Evolutionary conservation across 1,140 invertebrate species (phyloP).

Genomic region (Macrobrachium nipponense): DNA sequence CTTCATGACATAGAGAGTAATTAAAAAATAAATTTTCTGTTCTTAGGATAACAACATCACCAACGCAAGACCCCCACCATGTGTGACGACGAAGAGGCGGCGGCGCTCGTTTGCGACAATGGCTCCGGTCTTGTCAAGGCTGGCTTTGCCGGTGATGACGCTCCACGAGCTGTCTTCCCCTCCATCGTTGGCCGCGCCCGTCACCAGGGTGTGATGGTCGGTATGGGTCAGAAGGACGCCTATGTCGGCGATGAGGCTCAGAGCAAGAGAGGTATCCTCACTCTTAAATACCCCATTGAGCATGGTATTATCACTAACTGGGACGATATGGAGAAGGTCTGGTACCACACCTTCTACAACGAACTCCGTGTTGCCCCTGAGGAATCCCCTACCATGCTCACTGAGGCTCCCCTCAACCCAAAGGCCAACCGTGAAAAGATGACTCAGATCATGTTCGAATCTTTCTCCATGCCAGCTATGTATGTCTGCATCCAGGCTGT

Average conservation of each 20-base stretch:
- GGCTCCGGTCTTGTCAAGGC: slow-evolving; percentile 78
- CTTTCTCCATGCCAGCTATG: slow-evolving; percentile 73
- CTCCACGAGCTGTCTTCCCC: slow-evolving; percentile 76
- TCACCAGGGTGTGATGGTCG: slow-evolving; percentile 84
- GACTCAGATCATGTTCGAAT: slow-evolving; percentile 77
- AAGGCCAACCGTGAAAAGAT: slow-evolving; percentile 85
- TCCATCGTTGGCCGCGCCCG: slow-evolving; percentile 76
- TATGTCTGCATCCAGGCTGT: slow-evolving; percentile 34
- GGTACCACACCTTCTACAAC: slow-evolving; percentile 96
- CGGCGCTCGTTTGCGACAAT: slow-evolving; percentile 69
- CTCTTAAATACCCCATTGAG: slow-evolving; percentile 92
- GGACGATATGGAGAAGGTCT: slow-evolving; percentile 98
- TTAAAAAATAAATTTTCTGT: too few species aligned
- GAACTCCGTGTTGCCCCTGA: slow-evolving; percentile 93
- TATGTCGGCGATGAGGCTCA: slow-evolving; percentile 94
- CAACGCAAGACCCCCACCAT: too few species aligned
- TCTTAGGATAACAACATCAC: too few species aligned
- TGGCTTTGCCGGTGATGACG: slow-evolving; percentile 77
- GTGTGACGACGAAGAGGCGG: too few species aligned
- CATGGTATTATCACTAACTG: slow-evolving; percentile 96
- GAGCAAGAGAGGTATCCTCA: slow-evolving; percentile 90
- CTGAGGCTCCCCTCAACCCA: slow-evolving; percentile 92
- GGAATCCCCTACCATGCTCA: slow-evolving; percentile 91
- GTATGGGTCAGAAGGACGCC: slow-evolving; percentile 92
- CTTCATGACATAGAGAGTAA: too few species aligned